Evolutionary conservation across 2,113 vertebrate genomes (phyloP).

Genomic region (Gopherus flavomarginatus): DNA sequence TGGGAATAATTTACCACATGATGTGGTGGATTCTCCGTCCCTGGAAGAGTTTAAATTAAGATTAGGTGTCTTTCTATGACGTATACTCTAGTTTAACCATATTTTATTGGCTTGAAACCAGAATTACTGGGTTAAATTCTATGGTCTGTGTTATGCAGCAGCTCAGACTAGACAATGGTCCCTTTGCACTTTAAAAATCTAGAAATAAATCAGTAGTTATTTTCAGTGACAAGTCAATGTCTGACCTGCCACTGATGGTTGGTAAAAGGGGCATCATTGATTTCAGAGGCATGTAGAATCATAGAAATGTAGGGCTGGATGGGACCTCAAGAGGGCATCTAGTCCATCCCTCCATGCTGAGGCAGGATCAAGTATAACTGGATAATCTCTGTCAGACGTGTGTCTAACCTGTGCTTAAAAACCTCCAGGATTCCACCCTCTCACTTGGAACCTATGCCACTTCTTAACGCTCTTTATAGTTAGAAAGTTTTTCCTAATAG

Average conservation of each 20-base stretch:
- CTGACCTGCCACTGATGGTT: background rate
- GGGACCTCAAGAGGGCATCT: no score
- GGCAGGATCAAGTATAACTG: no score
- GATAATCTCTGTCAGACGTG: background rate
- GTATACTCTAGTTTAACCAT: background rate
- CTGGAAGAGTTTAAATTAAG: conserved; percentile 40
- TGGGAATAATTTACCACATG: conserved; percentile 6
- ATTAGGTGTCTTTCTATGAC: background rate
- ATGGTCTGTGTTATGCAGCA: rapidly evolving
- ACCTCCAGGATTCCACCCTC: background rate
- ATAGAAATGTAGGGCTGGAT: no score
- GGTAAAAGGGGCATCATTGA: background rate
- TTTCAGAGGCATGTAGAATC: no score
- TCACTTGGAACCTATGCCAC: background rate
- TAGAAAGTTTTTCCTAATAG: background rate
- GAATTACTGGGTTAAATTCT: background rate
- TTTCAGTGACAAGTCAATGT: background rate
- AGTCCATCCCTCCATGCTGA: no score
- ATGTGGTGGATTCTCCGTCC: background rate
- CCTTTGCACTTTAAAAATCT: background rate
- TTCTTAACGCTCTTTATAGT: background rate
- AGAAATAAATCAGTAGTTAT: rapidly evolving
- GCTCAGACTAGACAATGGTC: background rate
- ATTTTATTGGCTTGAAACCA: background rate
- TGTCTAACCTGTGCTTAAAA: background rate